Percentiles rank a stretch among this genome's conserved stretches.
These are phyloP conservation scores for Sabatieria punctata DNA, from an alignment of 2,888 invertebrate species.

Conservation along the genomic window DNA sequence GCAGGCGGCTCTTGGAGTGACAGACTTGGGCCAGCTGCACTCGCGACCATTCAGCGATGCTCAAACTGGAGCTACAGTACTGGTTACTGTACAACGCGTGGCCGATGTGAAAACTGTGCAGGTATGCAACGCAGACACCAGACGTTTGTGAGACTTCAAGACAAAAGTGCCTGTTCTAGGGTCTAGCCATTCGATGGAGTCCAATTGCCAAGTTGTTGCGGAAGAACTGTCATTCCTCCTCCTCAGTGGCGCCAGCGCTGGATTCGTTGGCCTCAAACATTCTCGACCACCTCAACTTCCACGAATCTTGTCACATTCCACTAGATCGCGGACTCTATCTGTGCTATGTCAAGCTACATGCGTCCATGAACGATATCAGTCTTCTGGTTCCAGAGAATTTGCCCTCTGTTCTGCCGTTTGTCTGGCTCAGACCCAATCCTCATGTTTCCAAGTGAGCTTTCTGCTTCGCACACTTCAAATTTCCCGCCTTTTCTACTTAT, in stretches of 20 bases:
- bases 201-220: constrained; percentile 62
- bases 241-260: constrained; percentile 41
- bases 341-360: constrained; percentile 86
- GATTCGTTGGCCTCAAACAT: constrained; percentile 71
- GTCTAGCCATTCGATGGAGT: constrained; percentile 78
- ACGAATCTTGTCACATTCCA: constrained; percentile 62
- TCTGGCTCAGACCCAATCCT: constrained; percentile 77
- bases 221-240: constrained; percentile 40
- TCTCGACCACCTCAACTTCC: constrained; percentile 51
- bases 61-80: constrained; percentile 68
- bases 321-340: constrained; percentile 74
- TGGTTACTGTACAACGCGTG: constrained; percentile 65
- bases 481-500: constrained; percentile 21
- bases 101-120: constrained; percentile 60
- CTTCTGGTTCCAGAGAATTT: constrained; percentile 77
- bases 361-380: constrained; percentile 74
- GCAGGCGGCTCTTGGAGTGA: constrained; percentile 56
- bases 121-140: constrained; percentile 41
- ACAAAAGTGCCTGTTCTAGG: constrained; percentile 41
- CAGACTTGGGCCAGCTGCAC: constrained; percentile 83
- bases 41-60: constrained; percentile 73
- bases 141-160: too few relatives aligned
- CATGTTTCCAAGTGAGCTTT: constrained; percentile 71
- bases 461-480: neutral
- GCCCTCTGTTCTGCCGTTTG: constrained; percentile 85